A percentile compares a stretch with the other conserved stretches of the same genome.
phyloP scores from a whole-genome alignment of 2,113 vertebrate genomes.

The Plecotus auritus region DNA sequence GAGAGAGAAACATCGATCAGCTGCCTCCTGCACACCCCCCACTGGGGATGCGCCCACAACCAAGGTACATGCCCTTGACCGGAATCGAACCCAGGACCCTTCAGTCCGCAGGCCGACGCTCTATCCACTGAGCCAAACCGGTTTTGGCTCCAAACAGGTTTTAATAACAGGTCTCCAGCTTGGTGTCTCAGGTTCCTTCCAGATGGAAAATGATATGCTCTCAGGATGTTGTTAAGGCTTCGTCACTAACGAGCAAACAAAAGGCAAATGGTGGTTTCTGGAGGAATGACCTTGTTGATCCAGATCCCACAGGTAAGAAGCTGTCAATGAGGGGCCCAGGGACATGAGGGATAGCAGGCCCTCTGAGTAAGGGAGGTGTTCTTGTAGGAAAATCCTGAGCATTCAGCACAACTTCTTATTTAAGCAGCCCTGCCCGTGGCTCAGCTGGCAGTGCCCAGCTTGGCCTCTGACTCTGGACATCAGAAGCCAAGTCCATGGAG shows the following conservation, averaged over 20 bases:
- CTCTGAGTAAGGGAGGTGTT: neutral
- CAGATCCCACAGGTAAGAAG: neutral
- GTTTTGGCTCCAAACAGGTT: neutral
- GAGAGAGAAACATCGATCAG: no score
- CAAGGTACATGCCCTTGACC: no score
- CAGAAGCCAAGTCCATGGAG: neutral
- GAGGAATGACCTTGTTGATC: neutral
- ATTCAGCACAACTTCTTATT: neutral
- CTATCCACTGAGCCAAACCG: no score
- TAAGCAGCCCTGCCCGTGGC: neutral
- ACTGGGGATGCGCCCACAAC: no score
- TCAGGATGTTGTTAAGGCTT: neutral
- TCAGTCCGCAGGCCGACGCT: no score
- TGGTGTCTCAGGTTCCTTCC: neutral
- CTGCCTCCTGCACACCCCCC: no score
- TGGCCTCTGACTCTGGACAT: slow-evolving; percentile 2
- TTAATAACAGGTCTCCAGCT: neutral
- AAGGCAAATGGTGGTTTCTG: neutral
- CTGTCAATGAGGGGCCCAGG: neutral
- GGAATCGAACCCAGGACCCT: no score
- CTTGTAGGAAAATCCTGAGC: neutral
- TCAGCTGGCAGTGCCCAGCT: slow-evolving; percentile 38
- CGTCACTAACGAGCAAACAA: neutral
- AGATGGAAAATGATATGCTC: neutral
- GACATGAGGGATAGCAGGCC: neutral